phyloP scores from a whole-genome alignment of 1,140 invertebrate species.

The Micrasema longulum region DNA sequence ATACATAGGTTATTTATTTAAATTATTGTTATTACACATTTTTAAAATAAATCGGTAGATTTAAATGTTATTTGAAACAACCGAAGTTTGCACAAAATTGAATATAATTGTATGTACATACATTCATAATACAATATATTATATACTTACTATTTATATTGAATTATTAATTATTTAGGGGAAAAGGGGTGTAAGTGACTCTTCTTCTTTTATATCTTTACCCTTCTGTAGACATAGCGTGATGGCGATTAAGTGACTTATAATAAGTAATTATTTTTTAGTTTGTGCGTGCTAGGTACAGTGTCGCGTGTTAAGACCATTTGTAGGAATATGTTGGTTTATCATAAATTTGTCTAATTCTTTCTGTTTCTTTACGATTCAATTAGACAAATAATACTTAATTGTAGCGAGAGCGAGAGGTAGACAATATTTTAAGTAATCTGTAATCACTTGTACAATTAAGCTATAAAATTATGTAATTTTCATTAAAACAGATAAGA shows the following conservation, averaged over 20 bases:
- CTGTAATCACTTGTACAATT: slow-evolving; percentile 36
- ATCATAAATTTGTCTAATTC: slow-evolving; percentile 36
- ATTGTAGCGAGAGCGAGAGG: slow-evolving; percentile 27
- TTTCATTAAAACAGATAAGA: slow-evolving; percentile 30
- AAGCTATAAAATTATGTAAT: slow-evolving; percentile 36
- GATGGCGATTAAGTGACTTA: slow-evolving; percentile 16
- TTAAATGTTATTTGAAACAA: too few relatives aligned
- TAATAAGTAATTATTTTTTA: slow-evolving; percentile 28
- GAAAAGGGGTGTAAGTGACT: too few relatives aligned
- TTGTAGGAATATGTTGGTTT: slow-evolving; percentile 22
- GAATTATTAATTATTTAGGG: too few relatives aligned
- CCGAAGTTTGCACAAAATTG: too few relatives aligned
- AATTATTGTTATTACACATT: too few relatives aligned
- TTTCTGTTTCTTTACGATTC: slow-evolving; percentile 39
- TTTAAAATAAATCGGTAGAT: too few relatives aligned
- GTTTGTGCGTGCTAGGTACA: slow-evolving; percentile 16
- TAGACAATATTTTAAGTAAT: slow-evolving; percentile 27
- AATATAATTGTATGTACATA: too few relatives aligned
- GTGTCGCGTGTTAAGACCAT: slow-evolving; percentile 27
- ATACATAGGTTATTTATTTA: too few relatives aligned
- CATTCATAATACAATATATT: too few relatives aligned
- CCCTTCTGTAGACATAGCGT: slow-evolving; percentile 1
- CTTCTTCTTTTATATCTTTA: too few relatives aligned
- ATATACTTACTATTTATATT: too few relatives aligned
- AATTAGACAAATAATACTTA: slow-evolving; percentile 42